A percentile compares a stretch with the other conserved stretches of the same genome.
These are phyloP conservation scores for Phrixothrix hirtus DNA, from an alignment of 2,888 invertebrate genomes.

Conservation along the genomic window DNA sequence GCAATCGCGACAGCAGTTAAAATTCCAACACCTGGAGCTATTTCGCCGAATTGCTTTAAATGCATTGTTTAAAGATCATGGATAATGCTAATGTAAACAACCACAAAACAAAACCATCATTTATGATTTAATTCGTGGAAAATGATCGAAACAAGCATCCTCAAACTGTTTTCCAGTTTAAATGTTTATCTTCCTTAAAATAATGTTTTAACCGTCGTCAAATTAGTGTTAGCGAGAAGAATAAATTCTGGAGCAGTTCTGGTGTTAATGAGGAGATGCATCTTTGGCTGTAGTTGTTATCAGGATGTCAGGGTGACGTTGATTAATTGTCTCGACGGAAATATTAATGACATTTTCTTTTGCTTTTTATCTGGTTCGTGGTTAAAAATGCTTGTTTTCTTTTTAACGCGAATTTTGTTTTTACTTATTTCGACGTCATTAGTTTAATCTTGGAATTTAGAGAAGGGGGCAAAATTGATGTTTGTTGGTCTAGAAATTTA, in stretches of 20 bases:
- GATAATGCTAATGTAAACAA: background rate
- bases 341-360: conserved; percentile 16
- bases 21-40: background rate
- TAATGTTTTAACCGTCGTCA: background rate
- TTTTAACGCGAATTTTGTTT: background rate
- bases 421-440: background rate
- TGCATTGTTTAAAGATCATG: background rate
- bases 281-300: conserved; percentile 24
- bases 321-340: conserved; percentile 20
- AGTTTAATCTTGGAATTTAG: background rate
- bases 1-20: background rate
- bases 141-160: background rate
- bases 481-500: too few relatives aligned
- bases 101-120: background rate
- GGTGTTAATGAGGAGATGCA: conserved; percentile 23
- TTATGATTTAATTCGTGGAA: background rate
- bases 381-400: conserved; percentile 5
- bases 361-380: background rate
- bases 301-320: conserved; percentile 19
- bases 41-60: background rate
- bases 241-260: background rate
- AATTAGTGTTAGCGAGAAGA: background rate
- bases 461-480: too few relatives aligned
- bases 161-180: too few relatives aligned
- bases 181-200: background rate